A percentile compares a stretch with the other conserved stretches of the same genome.
Evolutionary conservation across 2,113 vertebrate species (phyloP).

Genomic region (Mesocricetus auratus): DNA sequence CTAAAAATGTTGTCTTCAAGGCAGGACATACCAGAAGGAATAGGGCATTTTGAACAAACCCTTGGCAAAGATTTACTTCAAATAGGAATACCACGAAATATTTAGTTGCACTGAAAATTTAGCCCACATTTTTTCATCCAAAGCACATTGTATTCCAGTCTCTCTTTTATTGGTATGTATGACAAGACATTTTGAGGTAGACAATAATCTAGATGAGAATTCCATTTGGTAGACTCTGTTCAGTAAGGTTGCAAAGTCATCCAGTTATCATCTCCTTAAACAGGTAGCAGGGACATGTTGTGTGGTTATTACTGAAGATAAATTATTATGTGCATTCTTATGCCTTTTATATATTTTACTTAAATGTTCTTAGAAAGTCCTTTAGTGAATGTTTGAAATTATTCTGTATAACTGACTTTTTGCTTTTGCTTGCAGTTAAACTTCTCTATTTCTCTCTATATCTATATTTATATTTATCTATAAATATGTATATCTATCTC

Average conservation of each 20-base stretch:
- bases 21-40: slow-evolving; percentile 32
- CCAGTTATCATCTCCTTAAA: background rate
- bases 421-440: background rate
- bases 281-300: background rate
- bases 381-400: slow-evolving; percentile 10
- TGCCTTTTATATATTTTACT: background rate
- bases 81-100: slow-evolving; percentile 51
- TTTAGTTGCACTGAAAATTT: slow-evolving; percentile 46
- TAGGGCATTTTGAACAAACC: slow-evolving; percentile 52
- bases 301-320: background rate
- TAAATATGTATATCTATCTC: too few species aligned
- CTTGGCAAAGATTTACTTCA: slow-evolving; percentile 49
- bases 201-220: background rate
- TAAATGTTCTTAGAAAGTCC: background rate
- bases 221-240: background rate
- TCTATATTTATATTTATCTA: too few species aligned
- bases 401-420: background rate
- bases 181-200: slow-evolving; percentile 1
- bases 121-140: slow-evolving; percentile 49
- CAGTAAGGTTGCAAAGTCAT: background rate
- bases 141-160: slow-evolving; percentile 30
- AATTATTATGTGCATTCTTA: background rate
- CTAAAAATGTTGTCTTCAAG: slow-evolving; percentile 60
- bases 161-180: background rate
- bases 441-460: background rate